Base-by-base conservation (phyloP, 2,113 vertebrate genomes). In the Canis aureus region DNA sequence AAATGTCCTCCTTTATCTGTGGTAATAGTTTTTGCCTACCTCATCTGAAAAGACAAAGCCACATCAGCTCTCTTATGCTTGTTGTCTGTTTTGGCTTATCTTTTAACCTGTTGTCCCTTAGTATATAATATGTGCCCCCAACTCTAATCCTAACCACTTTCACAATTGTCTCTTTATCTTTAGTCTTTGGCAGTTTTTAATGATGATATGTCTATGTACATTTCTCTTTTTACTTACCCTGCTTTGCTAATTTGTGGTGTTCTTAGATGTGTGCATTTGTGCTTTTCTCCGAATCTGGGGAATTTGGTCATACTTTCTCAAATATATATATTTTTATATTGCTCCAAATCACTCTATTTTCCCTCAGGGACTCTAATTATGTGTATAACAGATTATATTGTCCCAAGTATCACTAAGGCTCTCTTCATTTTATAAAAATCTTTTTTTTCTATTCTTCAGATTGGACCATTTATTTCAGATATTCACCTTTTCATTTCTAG, bases 191-290 rank as follows among this genome's bases (percentile, higher is more conserved):
- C 7, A n/a, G 13, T 73, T 62, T 73, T 62, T 80, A 57, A 57
- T 16, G 8, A 71, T 66, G 55, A 81, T 81, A 43, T 73, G 3
- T 25, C 66, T 81, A 64, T 87, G 20, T 27, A 22, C 49, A 57
- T 92, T 64, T 95, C 64, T 64, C n/a, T 59, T 74, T 82, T 59
- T 82, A 89, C 66, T 96, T 82, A n/a, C 17, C 57, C 19, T 78
- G 15, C 8, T 38, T 78, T 23, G 53, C 29, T 67, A 12, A 76
- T 53, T 76, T 78, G 51, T 60, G 23, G 51, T 89, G 49, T 64
- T 57, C 62, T 86, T 91, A 86, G 71, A 91, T 55, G 73, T 19
- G 4, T 17, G 73, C 23, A 35, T 19, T 81, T 22, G 51, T 87
- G 35, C 78, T 57, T 73, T 64, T 35, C 73, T 59, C 73, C 57